These are phyloP conservation scores for Toxotes lorentzi DNA, from an alignment of 2,797 vertebrate species.

Conservation along the genomic window DNA sequence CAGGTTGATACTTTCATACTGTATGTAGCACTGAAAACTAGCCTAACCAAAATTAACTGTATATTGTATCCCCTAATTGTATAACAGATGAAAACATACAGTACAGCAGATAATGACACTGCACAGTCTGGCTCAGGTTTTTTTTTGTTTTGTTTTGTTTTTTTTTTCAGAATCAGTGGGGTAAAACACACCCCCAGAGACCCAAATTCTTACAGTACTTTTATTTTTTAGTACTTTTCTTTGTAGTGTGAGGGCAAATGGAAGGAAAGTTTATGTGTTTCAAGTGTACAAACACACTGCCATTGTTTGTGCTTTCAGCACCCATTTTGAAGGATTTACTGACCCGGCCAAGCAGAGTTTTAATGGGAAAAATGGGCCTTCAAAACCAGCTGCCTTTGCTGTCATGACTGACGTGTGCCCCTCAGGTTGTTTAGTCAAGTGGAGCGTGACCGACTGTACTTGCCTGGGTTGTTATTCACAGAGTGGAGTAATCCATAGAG, in stretches of 20 bases:
- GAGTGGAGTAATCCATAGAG: slow-evolving; percentile 33
- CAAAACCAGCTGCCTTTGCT: slow-evolving; percentile 39
- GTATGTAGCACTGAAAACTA: slow-evolving; percentile 75
- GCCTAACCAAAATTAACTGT: slow-evolving; percentile 41
- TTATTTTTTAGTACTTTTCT: slow-evolving; percentile 20
- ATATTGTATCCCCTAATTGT: slow-evolving; percentile 25
- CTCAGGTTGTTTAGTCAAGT: slow-evolving; percentile 68
- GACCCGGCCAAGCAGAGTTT: slow-evolving; percentile 43
- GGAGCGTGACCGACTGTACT: slow-evolving; percentile 68
- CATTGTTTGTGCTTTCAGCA: slow-evolving; percentile 24
- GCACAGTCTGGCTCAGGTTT: slow-evolving; percentile 56
- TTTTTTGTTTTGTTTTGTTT: too few relatives aligned
- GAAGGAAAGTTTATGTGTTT: neutral
- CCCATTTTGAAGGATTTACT: slow-evolving; percentile 44
- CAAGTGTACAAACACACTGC: neutral
- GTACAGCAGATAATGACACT: neutral
- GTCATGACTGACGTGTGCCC: slow-evolving; percentile 60
- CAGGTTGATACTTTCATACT: slow-evolving; percentile 26
- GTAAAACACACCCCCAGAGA: slow-evolving; percentile 7
- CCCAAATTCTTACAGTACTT: slow-evolving; percentile 9
- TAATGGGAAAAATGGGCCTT: slow-evolving; percentile 42
- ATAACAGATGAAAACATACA: slow-evolving; percentile 18
- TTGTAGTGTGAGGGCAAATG: slow-evolving; percentile 1
- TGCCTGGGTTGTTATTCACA: slow-evolving; percentile 45
- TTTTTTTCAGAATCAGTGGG: slow-evolving; percentile 16